Percentiles rank a stretch among this genome's conserved stretches.
phyloP scores from a whole-genome alignment of 2,888 invertebrate species.

The Polydesmus complanatus region DNA sequence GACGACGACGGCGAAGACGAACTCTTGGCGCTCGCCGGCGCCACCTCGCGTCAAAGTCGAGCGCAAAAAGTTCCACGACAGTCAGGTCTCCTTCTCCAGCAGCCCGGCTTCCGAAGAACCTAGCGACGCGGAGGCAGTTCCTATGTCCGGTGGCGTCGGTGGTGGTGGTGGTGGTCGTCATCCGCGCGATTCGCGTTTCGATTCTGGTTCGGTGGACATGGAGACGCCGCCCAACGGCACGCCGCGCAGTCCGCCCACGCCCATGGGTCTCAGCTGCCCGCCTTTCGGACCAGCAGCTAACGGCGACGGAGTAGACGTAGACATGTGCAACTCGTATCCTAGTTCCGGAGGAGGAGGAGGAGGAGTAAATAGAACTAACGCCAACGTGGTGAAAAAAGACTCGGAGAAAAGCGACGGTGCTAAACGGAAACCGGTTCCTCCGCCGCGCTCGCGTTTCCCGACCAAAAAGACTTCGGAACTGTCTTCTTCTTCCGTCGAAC shows the following conservation, averaged over 20 bases:
- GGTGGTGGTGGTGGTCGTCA: neutral
- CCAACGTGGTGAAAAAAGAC: neutral
- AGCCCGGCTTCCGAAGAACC: conserved; percentile 20
- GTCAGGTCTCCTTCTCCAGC: conserved; percentile 18
- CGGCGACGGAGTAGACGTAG: conserved; percentile 4
- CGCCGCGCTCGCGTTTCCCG: conserved; percentile 20
- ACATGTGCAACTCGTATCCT: neutral
- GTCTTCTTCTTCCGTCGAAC: conserved; percentile 4
- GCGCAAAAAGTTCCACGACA: conserved; percentile 25
- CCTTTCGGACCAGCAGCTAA: neutral
- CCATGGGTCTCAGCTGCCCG: conserved; percentile 10
- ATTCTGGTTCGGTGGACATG: conserved; percentile 33
- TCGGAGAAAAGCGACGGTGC: neutral
- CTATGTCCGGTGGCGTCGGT: conserved; percentile 18
- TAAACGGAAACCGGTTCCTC: conserved; percentile 24
- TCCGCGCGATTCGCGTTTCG: conserved; percentile 28
- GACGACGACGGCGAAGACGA: no score
- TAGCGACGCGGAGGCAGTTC: conserved; percentile 3
- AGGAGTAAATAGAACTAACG: neutral
- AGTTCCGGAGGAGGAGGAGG: neutral
- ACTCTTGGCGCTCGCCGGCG: conserved; percentile 17
- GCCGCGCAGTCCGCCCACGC: conserved; percentile 29
- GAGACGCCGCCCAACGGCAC: conserved; percentile 31
- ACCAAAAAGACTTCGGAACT: conserved; percentile 13
- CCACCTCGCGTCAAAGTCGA: conserved; percentile 30